Percentiles rank a stretch among this genome's conserved stretches.
phyloP scores from a whole-genome alignment of 2,113 vertebrate species.

The Australoheros scitulus region DNA sequence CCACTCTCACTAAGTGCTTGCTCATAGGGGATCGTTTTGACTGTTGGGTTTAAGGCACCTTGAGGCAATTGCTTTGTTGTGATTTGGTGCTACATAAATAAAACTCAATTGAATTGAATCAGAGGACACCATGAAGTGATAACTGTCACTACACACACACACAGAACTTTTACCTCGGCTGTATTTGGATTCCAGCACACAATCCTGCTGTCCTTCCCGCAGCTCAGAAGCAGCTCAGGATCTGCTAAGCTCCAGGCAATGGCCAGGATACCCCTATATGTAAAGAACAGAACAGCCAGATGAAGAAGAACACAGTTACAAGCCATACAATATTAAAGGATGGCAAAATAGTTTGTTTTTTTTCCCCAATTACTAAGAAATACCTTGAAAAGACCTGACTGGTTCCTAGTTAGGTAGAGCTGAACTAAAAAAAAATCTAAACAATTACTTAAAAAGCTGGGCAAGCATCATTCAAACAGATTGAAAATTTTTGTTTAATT shows the following conservation, averaged over 20 bases:
- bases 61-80: no score
- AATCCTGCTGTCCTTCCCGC: constrained; percentile 95
- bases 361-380: neutral
- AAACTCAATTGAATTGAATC: no score
- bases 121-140: neutral
- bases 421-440: neutral
- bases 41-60: no score
- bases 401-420: neutral
- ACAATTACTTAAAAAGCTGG: neutral
- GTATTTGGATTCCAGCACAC: constrained; percentile 97
- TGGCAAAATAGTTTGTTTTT: neutral
- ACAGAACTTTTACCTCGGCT: constrained; percentile 82
- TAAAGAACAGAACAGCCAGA: neutral
- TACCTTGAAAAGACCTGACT: neutral
- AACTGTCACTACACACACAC: neutral
- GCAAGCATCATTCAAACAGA: neutral
- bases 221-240: constrained; percentile 93
- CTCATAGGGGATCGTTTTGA: no score
- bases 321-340: neutral
- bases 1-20: no score
- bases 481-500: neutral
- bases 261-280: constrained; percentile 87
- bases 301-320: neutral
- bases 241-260: constrained; percentile 95
- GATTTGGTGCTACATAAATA: no score